These are phyloP conservation scores for Pipra filicauda DNA, from an alignment of 2,113 vertebrate species.

Conservation along the genomic window DNA sequence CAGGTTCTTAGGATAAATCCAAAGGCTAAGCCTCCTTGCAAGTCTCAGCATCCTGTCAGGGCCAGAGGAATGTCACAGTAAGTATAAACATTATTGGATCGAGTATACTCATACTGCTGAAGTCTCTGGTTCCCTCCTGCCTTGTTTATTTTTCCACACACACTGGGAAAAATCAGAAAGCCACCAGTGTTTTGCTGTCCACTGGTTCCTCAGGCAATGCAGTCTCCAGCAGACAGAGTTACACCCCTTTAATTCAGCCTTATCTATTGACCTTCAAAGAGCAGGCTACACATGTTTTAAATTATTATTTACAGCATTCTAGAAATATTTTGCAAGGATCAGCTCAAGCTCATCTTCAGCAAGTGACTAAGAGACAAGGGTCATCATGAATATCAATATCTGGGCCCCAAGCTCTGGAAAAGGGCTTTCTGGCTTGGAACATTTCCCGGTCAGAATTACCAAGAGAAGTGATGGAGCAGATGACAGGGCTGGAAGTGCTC, in stretches of 20 bases:
- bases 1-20: slow-evolving; percentile 40
- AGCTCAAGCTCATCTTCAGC: neutral
- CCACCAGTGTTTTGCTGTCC: slow-evolving; percentile 17
- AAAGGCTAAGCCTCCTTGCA: neutral
- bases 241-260: slow-evolving; percentile 34
- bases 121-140: neutral
- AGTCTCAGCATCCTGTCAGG: neutral
- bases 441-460: neutral
- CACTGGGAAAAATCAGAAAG: slow-evolving; percentile 32
- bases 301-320: neutral
- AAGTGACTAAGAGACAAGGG: neutral
- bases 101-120: neutral
- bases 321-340: neutral
- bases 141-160: neutral
- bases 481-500: slow-evolving; percentile 4
- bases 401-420: neutral
- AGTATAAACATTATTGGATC: neutral
- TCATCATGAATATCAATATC: neutral
- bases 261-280: neutral
- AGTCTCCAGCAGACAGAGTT: neutral
- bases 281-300: neutral
- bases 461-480: neutral
- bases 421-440: neutral
- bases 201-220: slow-evolving; percentile 21
- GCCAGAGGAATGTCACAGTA: slow-evolving; percentile 67